Evolutionary conservation across 92 coral and sea anemone species (phyloP).

Genomic region (Montipora capitata): DNA sequence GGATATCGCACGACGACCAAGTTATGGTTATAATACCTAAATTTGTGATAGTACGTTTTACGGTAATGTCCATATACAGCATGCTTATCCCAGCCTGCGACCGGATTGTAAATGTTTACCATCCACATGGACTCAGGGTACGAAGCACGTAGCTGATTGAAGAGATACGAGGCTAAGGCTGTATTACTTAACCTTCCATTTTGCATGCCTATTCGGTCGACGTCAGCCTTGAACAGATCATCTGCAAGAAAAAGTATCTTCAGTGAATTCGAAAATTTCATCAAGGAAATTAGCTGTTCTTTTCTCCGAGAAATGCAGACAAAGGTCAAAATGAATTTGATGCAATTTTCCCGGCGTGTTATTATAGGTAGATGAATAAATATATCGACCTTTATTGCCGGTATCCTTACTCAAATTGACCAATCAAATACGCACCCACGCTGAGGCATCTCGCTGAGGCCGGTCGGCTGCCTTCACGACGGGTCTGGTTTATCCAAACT

Average conservation of each 20-base stretch:
- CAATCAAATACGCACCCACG: background rate
- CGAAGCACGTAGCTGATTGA: background rate
- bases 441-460: slow-evolving; percentile 32
- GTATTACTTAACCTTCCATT: background rate
- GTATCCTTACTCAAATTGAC: too few species aligned
- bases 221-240: background rate
- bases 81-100: background rate
- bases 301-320: too few species aligned
- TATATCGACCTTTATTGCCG: background rate
- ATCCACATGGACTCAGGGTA: background rate
- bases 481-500: slow-evolving; percentile 7
- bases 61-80: background rate
- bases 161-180: background rate
- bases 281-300: too few species aligned
- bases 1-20: slow-evolving; percentile 5
- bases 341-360: too few species aligned
- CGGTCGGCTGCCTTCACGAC: background rate
- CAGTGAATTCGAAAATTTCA: too few species aligned
- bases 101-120: background rate
- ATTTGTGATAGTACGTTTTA: background rate
- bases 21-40: background rate
- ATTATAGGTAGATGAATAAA: too few species aligned
- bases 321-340: too few species aligned
- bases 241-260: background rate
- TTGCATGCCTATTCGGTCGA: background rate